Percentiles rank a stretch among this genome's conserved stretches.
These are phyloP conservation scores for Procambarus clarkii DNA, from an alignment of 1,140 invertebrate genomes.

Conservation along the genomic window DNA sequence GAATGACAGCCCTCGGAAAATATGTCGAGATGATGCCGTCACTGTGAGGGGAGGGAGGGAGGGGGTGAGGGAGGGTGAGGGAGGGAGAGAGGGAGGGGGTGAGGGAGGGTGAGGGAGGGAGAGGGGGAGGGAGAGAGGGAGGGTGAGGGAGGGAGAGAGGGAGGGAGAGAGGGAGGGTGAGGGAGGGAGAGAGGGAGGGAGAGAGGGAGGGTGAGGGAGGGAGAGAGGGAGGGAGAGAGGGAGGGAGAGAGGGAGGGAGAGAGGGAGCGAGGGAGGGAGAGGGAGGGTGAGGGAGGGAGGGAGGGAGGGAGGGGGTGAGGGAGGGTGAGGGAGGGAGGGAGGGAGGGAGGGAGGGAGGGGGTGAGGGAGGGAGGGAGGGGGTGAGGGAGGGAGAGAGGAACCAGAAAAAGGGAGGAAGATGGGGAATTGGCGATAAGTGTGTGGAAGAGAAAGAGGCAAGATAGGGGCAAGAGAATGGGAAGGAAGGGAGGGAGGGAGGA, in stretches of 20 bases:
- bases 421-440: too few species aligned
- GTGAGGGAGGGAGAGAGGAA: too few species aligned
- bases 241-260: slow-evolving; percentile 35
- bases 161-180: not conserved
- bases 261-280: slow-evolving; percentile 22
- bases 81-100: not conserved
- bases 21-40: not conserved
- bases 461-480: too few species aligned
- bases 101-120: slow-evolving; percentile 12
- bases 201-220: not conserved
- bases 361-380: not conserved
- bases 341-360: not conserved
- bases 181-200: slow-evolving; percentile 37
- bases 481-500: too few species aligned
- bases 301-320: not conserved
- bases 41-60: not conserved
- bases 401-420: too few species aligned
- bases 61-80: not conserved
- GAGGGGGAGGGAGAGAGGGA: slow-evolving; percentile 27
- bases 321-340: not conserved
- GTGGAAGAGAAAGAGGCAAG: too few species aligned
- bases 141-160: not conserved
- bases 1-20: slow-evolving; percentile 32
- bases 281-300: slow-evolving; percentile 13
- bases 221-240: slow-evolving; percentile 37